A percentile compares a stretch with the other conserved stretches of the same genome.
phyloP scores from a whole-genome alignment of 2,888 invertebrate genomes.

The Clitarchus hookeri region DNA sequence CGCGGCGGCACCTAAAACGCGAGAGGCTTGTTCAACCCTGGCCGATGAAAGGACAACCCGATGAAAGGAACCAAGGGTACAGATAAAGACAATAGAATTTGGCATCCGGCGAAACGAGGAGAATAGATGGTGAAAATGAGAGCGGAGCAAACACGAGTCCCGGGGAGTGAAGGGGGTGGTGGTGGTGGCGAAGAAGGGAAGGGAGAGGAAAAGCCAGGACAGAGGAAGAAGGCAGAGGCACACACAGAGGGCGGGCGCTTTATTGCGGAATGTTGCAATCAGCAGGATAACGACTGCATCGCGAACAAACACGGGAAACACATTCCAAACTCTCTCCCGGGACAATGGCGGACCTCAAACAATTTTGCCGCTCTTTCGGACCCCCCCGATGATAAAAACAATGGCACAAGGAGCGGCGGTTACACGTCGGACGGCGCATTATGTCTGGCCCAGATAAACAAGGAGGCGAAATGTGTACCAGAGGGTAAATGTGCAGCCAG shows the following conservation, averaged over 20 bases:
- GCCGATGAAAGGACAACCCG: conserved; percentile 10
- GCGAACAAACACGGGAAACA: not conserved
- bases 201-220: not conserved
- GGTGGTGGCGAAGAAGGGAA: not conserved
- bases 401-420: conserved; percentile 3
- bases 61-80: conserved; percentile 2
- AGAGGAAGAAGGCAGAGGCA: not conserved
- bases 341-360: conserved; percentile 14
- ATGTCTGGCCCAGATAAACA: conserved; percentile 14
- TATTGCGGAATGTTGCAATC: conserved; percentile 14
- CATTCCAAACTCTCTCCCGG: not conserved
- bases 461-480: not conserved
- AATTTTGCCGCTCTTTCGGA: conserved; percentile 1
- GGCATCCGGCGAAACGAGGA: conserved; percentile 3
- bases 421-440: not conserved
- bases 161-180: not conserved
- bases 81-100: conserved; percentile 6
- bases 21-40: not conserved
- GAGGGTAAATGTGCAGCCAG: not conserved
- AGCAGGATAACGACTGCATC: conserved; percentile 3
- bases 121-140: conserved; percentile 14
- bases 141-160: not conserved
- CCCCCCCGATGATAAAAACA: not conserved
- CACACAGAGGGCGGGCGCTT: not conserved
- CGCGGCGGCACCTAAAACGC: not conserved